Percentiles rank a stretch among this genome's conserved stretches.
Evolutionary conservation across 2,797 vertebrate genomes (phyloP).

Genomic region (Petrocephalus schoutedeni): DNA sequence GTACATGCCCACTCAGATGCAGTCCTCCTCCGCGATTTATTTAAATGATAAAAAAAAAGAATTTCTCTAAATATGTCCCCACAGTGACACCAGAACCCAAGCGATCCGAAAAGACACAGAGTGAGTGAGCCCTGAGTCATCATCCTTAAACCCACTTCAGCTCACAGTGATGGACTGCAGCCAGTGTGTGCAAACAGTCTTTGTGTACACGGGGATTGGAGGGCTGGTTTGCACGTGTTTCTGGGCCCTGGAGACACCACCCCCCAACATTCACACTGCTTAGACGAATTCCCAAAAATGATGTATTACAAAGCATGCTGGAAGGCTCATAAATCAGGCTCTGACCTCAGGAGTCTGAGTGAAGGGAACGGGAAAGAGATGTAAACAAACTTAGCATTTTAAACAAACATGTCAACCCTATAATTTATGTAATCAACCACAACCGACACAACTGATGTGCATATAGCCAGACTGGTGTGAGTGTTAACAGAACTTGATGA

Average conservation of each 20-base stretch:
- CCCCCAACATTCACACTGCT: constrained; percentile 15
- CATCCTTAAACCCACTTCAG: constrained; percentile 70
- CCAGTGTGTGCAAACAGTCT: constrained; percentile 29
- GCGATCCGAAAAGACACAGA: not conserved
- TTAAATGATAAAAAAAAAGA: too few species aligned
- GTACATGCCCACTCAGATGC: too few species aligned
- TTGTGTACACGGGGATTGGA: constrained; percentile 46
- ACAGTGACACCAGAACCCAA: not conserved
- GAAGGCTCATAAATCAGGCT: not conserved
- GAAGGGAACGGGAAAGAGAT: not conserved
- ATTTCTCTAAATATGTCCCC: not conserved
- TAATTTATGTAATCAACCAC: not conserved
- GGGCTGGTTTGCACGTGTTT: constrained; percentile 63
- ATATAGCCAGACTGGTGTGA: not conserved
- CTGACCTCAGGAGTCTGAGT: not conserved
- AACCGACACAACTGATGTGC: not conserved
- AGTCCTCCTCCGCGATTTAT: too few species aligned
- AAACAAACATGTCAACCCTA: not conserved
- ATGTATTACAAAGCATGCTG: not conserved
- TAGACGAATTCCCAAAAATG: not conserved
- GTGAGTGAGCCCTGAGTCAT: constrained; percentile 50
- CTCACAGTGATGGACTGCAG: constrained; percentile 62
- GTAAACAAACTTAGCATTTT: not conserved
- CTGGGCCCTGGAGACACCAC: constrained; percentile 49
- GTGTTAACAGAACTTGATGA: not conserved